phyloP scores from a whole-genome alignment of 1,140 invertebrate species.

The Drosophila simulans region DNA sequence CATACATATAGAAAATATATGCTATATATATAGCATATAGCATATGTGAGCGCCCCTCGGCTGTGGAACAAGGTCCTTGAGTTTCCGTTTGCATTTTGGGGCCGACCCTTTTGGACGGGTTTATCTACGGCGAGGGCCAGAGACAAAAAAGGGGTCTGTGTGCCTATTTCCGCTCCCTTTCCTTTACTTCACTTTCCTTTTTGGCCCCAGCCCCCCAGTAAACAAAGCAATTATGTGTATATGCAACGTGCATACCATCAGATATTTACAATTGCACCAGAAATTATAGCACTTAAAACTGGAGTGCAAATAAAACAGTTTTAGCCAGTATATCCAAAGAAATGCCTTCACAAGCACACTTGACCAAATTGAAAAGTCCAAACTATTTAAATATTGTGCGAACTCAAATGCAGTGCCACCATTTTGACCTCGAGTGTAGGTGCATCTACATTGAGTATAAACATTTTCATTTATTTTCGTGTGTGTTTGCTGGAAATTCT shows the following conservation, averaged over 20 bases:
- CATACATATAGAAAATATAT: conserved; percentile 16
- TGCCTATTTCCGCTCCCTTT: conserved; percentile 30
- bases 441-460: conserved; percentile 20
- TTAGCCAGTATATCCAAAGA: background rate
- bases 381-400: background rate
- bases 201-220: conserved; percentile 10
- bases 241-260: conserved; percentile 16
- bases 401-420: background rate
- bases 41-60: conserved; percentile 26
- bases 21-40: conserved; percentile 3
- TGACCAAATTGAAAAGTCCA: background rate
- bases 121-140: conserved; percentile 27
- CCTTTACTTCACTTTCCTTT: background rate
- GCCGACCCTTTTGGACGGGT: conserved; percentile 25
- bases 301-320: too few species aligned
- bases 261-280: background rate
- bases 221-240: conserved; percentile 50
- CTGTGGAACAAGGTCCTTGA: conserved; percentile 49
- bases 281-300: background rate
- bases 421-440: background rate
- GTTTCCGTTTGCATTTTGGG: conserved; percentile 44
- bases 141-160: conserved; percentile 34
- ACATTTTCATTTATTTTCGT: conserved; percentile 17
- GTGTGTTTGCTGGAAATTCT: conserved; percentile 28
- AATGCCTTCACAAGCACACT: too few species aligned